These are phyloP conservation scores for Eidolon dupreanum DNA, from an alignment of 2,797 vertebrate genomes.

Conservation along the genomic window DNA sequence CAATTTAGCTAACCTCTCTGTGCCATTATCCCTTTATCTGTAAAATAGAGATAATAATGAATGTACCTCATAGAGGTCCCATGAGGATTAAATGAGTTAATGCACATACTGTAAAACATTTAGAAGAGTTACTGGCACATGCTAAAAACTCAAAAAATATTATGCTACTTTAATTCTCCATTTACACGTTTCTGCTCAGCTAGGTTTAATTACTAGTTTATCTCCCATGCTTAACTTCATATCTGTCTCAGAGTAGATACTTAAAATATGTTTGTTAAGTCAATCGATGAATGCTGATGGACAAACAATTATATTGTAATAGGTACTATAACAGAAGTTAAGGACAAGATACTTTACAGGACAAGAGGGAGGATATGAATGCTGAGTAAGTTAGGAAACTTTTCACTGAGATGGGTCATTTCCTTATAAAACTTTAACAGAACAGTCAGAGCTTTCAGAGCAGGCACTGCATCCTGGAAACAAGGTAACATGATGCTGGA, in stretches of 20 bases:
- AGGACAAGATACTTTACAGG: not conserved
- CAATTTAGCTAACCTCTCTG: not conserved
- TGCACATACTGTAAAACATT: not conserved
- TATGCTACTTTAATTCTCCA: not conserved
- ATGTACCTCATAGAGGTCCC: not conserved
- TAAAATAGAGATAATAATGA: not conserved
- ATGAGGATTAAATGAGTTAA: not conserved
- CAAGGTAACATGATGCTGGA: not conserved
- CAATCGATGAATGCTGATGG: not conserved
- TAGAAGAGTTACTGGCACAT: not conserved
- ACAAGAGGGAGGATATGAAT: not conserved
- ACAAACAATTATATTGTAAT: not conserved
- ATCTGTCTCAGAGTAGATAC: not conserved
- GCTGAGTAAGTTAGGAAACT: not conserved
- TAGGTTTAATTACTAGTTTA: not conserved
- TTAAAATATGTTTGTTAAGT: not conserved
- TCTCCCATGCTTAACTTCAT: not conserved
- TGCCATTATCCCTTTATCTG: not conserved
- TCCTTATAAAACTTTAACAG: not conserved
- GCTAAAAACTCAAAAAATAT: not conserved
- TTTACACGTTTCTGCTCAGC: not conserved
- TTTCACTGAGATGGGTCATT: not conserved
- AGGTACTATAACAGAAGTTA: not conserved
- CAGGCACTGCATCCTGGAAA: not conserved
- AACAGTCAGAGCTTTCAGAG: not conserved